Conservation (phyloP, 2,113 vertebrate genomes). For the Aramus guarauna region DNA sequence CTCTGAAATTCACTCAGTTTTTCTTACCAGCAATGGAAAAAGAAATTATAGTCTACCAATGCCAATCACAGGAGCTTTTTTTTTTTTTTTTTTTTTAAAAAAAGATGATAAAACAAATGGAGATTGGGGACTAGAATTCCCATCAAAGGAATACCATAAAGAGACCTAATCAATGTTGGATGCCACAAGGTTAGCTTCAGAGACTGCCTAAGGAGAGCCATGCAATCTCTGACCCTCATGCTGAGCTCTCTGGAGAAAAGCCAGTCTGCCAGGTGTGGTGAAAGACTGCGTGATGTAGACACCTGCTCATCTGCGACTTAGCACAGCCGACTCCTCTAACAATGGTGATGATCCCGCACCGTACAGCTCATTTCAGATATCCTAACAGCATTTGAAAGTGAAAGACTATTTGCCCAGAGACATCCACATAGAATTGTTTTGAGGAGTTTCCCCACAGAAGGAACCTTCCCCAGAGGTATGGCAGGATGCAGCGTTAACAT, state of each 20-base stretch:
- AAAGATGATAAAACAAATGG: not conserved
- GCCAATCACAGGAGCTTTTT: not conserved
- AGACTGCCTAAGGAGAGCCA: not conserved
- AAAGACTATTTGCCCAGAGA: not conserved
- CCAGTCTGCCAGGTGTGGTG: not conserved
- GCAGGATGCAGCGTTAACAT: not conserved
- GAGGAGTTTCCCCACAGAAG: not conserved
- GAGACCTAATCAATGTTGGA: not conserved
- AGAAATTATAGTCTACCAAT: not conserved
- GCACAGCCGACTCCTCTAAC: not conserved
- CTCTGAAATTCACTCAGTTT: not conserved
- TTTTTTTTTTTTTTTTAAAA: no score
- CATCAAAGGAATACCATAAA: not conserved
- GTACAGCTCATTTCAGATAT: not conserved
- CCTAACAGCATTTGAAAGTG: not conserved
- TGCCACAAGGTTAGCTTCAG: not conserved
- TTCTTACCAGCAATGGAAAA: not conserved
- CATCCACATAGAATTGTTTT: not conserved
- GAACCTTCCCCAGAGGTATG: not conserved
- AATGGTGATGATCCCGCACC: not conserved
- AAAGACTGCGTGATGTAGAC: not conserved
- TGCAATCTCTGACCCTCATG: not conserved
- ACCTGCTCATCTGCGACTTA: not conserved
- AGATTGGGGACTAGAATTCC: not conserved
- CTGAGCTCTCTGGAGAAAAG: not conserved